Conservation (phyloP, 2,888 invertebrate genomes). For the Oxystoma pomonae region DNA sequence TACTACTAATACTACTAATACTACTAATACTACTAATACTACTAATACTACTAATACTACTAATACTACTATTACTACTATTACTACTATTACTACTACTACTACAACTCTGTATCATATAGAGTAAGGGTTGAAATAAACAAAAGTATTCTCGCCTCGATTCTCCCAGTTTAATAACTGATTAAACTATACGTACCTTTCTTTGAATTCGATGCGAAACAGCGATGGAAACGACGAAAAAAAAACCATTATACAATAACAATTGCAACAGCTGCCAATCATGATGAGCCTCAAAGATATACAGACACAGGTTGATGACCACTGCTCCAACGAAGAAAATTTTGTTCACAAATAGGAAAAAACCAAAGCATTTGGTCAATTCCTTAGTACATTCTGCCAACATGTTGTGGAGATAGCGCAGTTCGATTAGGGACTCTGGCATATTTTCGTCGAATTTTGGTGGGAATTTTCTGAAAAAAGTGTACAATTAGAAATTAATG, state of each 20-base stretch:
- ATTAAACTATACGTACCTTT: constrained; percentile 17
- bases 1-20: no score
- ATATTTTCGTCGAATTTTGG: constrained; percentile 16
- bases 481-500: no score
- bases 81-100: no score
- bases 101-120: no score
- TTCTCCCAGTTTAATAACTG: no score
- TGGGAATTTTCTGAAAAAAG: neutral
- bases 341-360: constrained; percentile 32
- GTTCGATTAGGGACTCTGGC: constrained; percentile 21
- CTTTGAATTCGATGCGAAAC: neutral
- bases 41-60: no score
- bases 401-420: constrained; percentile 29
- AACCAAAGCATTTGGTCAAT: constrained; percentile 30
- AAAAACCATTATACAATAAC: neutral
- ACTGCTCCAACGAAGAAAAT: constrained; percentile 27
- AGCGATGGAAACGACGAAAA: neutral
- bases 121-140: no score
- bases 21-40: no score
- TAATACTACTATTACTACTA: no score
- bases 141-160: no score
- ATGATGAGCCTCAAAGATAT: constrained; percentile 14
- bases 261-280: constrained; percentile 20
- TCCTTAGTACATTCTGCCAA: constrained; percentile 26
- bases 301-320: constrained; percentile 28